Evolutionary conservation across 1,140 invertebrate species (phyloP).

Genomic region (Temnothorax curvispinosus): DNA sequence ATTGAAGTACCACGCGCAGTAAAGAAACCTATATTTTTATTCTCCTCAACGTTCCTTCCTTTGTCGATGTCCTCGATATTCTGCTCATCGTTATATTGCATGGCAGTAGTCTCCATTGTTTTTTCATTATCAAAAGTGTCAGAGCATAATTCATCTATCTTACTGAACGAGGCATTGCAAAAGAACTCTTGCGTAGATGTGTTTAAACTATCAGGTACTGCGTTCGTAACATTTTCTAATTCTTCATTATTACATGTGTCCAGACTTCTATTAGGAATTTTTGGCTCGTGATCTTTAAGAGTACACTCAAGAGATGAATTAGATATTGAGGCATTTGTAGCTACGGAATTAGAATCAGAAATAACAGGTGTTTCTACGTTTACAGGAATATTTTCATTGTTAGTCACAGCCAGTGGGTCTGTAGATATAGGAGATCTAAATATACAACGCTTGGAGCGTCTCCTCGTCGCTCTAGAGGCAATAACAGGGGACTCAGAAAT

Average conservation of each 20-base stretch:
- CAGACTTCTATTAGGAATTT: neutral
- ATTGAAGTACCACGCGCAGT: slow-evolving; percentile 27
- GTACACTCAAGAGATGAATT: neutral
- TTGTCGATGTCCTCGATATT: neutral
- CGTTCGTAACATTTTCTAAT: neutral
- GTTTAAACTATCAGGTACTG: slow-evolving; percentile 52
- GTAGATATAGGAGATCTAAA: slow-evolving; percentile 62
- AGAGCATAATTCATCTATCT: slow-evolving; percentile 72
- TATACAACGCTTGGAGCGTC: slow-evolving; percentile 73
- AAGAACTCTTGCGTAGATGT: slow-evolving; percentile 78
- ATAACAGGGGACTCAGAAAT: slow-evolving; percentile 71
- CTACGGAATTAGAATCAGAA: neutral
- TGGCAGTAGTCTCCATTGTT: neutral
- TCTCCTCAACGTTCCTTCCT: slow-evolving; percentile 1
- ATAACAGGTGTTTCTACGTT: neutral
- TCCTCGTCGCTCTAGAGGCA: slow-evolving; percentile 61
- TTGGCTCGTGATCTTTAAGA: neutral
- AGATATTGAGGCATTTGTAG: neutral
- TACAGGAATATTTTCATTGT: slow-evolving; percentile 32
- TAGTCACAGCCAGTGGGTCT: slow-evolving; percentile 20
- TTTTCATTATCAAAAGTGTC: slow-evolving; percentile 41
- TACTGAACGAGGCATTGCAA: slow-evolving; percentile 73
- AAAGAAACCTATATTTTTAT: slow-evolving; percentile 25
- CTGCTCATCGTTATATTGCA: neutral
- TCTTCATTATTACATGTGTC: slow-evolving; percentile 17